Evolutionary conservation across 2,888 invertebrate species (phyloP).

Genomic region (Drosophila hamatofila): DNA sequence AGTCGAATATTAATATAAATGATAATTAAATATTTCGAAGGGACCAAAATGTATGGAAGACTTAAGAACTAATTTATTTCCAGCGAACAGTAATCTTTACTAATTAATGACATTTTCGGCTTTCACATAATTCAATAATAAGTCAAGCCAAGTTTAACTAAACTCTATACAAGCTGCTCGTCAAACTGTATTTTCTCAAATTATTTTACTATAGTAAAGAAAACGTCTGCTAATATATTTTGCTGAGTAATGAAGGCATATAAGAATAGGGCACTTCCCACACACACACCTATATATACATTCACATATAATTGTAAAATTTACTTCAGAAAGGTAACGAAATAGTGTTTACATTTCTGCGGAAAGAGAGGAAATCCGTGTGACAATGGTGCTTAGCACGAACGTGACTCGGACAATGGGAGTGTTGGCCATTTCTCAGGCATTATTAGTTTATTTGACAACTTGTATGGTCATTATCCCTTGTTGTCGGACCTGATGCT

Average conservation of each 20-base stretch:
- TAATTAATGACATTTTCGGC: too few species aligned
- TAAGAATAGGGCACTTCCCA: neutral
- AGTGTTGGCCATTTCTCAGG: slow-evolving; percentile 37
- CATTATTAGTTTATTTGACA: slow-evolving; percentile 64
- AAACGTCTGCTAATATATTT: neutral
- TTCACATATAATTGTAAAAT: neutral
- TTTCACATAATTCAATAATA: too few species aligned
- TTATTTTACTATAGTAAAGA: neutral
- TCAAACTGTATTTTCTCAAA: neutral
- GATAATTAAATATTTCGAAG: too few species aligned
- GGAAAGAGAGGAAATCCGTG: slow-evolving; percentile 25
- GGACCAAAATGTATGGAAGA: too few species aligned
- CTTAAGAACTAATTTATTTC: too few species aligned
- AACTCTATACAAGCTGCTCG: neutral
- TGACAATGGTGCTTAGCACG: slow-evolving; percentile 57
- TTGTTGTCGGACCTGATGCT: slow-evolving; percentile 53
- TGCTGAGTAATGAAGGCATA: neutral
- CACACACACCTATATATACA: too few species aligned
- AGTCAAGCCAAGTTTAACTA: too few species aligned
- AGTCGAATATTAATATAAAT: too few species aligned
- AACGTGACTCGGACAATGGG: slow-evolving; percentile 45
- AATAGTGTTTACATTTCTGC: slow-evolving; percentile 36
- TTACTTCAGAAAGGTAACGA: neutral
- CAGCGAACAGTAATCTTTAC: too few species aligned
- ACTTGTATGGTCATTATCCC: slow-evolving; percentile 77